Conservation (phyloP, 2,797 vertebrate species). For the Hippocampus kuda region DNA sequence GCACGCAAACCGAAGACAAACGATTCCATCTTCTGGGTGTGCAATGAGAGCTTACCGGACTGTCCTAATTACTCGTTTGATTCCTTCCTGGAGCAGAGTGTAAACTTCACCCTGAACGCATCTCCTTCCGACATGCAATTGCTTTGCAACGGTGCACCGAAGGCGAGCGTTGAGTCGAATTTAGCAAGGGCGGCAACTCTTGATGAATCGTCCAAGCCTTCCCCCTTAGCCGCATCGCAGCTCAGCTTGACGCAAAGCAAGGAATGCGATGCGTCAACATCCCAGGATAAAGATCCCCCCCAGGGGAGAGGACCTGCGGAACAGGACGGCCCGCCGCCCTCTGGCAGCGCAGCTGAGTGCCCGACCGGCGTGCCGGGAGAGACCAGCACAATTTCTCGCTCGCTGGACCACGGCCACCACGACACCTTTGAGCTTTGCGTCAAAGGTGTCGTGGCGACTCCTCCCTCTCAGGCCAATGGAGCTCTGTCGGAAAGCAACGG, state of each 20-base stretch:
- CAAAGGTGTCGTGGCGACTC: too few species aligned
- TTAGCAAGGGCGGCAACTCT: background rate
- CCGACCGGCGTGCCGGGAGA: background rate
- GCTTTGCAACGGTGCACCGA: background rate
- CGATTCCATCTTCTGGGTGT: slow-evolving; percentile 9
- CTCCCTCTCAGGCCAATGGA: background rate
- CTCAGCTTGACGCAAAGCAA: background rate
- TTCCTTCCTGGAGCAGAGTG: background rate
- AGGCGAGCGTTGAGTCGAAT: background rate
- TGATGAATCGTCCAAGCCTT: background rate
- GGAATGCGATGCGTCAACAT: background rate
- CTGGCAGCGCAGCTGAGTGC: background rate
- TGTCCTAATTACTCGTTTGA: slow-evolving; percentile 41
- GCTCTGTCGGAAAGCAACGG: slow-evolving; percentile 1
- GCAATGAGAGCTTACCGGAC: slow-evolving; percentile 34
- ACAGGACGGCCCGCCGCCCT: background rate
- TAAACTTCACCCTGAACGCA: background rate
- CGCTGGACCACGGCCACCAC: background rate
- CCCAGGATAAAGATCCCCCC: background rate
- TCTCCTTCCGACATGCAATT: background rate
- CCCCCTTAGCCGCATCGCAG: background rate
- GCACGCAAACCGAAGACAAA: background rate
- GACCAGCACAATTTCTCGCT: background rate
- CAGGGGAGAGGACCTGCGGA: background rate
- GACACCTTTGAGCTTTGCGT: background rate